Evolutionary conservation across 2,888 invertebrate genomes (phyloP), one percentile per base, ranked within the genome.

Genomic region (Sicus ferrugineus): DNA sequence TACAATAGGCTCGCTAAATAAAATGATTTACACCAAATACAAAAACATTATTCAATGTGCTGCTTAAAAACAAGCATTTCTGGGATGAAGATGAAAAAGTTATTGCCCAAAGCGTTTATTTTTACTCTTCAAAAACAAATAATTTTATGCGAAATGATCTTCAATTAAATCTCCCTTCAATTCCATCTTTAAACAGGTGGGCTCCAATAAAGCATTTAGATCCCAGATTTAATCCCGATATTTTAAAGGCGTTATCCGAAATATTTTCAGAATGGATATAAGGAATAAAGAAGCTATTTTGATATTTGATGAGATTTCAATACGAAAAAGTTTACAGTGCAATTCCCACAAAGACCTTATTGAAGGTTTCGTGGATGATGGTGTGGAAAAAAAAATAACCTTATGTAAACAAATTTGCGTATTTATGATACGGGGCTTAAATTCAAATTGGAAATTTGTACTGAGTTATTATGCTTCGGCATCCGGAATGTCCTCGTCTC

Each of bases 21-120:
- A n/a, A n/a, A n/a, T n/a, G n/a, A n/a, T n/a, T n/a, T n/a, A n/a
- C n/a, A n/a, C n/a, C n/a, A n/a, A n/a, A n/a, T n/a, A 50, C 19
- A 50, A 50, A 19, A 50, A 21, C 52, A 52, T 42, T 42, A 16
- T 42, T 11, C 42, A 42, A n/a, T 42, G n/a, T 42, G 42, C 11
- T 42, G 42, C 42, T 9, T 42, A 42, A 42, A 42, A 42, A 42
- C 5, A 59, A 59, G n/a, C n/a, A 59, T 30, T 34, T 21, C 1
- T 59, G 59, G 59, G 28, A 19, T 26, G 34, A n/a, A 31, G 34
- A 59, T 19, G 59, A 59, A 59, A 59, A 59, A 59, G 59, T 59
- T 16, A 59, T 59, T 19, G 59, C 59, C 11, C 59, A 59, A 30
- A 59, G 59, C 59, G 31, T 59, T 31, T 6, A 59, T 30, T 59